Base-by-base conservation (phyloP, 64 coral and sea anemone species). In the Montipora efflorescens region DNA sequence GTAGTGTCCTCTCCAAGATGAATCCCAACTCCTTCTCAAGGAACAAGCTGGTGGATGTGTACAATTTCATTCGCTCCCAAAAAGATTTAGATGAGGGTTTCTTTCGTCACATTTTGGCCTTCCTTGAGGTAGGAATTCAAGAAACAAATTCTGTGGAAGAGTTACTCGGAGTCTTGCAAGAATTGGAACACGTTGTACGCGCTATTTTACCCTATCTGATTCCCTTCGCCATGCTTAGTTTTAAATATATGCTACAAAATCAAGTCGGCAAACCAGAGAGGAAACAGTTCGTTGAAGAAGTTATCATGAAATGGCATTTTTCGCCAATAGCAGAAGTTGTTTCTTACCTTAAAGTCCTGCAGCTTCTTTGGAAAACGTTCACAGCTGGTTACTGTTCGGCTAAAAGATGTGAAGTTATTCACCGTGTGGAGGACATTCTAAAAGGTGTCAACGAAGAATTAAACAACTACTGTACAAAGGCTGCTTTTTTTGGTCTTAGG, bases 301-400 rank as follows among this genome's bases (percentile, higher is more conserved):
- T 86, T 22, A 18, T 47, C 8, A 21, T 49, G 18, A 86, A 50
- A 3, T 86, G 82, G 82, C 19, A 72, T 5, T 18, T 14, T 1
- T 50, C 61, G 3, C 43, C 66, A 13, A 23, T 14, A 13, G 18
- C 1, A 13, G 11, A 2, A 3, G 45, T 71, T 50, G 2, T 86
- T 4, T 86, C 18, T 19, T 71, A 11, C 19, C 66, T 86, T 16
- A 64, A 86, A 21, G 64, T 86, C 7, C 82, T 64, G 0, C 43
- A 64, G 21, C 82, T 86, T 50, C 82, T 86, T 13, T 86, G 82
- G 82, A 86, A 52, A 22, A 8, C 5, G 4, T 86, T 68, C 82
- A 48, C 16, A 1, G 18, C 0, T n/a, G 8, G 7, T 10, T 9
- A 48, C 19, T 20, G 1, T 10, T 7, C 45, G 46, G 13, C 0